These are phyloP conservation scores for Rhingia rostrata DNA, from an alignment of 2,888 invertebrate genomes.

Conservation along the genomic window DNA sequence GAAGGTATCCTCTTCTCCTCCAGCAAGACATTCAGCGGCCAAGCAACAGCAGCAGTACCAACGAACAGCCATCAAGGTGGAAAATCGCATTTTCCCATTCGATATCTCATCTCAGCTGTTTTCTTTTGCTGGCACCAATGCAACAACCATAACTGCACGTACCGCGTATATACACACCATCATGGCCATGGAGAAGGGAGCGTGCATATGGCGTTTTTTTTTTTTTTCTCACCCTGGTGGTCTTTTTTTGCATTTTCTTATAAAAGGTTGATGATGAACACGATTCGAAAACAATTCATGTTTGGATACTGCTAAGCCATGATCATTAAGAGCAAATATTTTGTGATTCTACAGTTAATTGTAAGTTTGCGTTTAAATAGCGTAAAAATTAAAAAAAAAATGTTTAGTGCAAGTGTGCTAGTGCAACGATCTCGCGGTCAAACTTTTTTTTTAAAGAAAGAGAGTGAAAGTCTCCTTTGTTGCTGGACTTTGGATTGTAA, in stretches of 20 bases:
- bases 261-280: constrained; percentile 80
- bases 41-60: constrained; percentile 3
- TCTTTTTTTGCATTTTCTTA: constrained; percentile 77
- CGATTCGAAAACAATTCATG: constrained; percentile 81
- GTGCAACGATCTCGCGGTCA: constrained; percentile 47
- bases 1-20: constrained; percentile 19
- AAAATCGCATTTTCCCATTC: constrained; percentile 58
- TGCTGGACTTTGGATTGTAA: constrained; percentile 24
- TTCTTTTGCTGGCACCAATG: constrained; percentile 72
- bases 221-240: constrained; percentile 51
- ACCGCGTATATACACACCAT: constrained; percentile 21
- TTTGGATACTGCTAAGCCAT: constrained; percentile 81
- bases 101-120: constrained; percentile 58
- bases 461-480: constrained; percentile 59
- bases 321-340: constrained; percentile 78
- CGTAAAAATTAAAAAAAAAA: not conserved
- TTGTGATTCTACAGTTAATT: constrained; percentile 78
- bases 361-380: constrained; percentile 78
- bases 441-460: constrained; percentile 7
- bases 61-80: constrained; percentile 35
- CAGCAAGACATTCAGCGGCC: not conserved
- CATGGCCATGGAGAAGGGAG: constrained; percentile 33
- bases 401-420: constrained; percentile 37
- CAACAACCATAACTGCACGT: constrained; percentile 74
- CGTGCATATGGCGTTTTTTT: constrained; percentile 14